phyloP scores from a whole-genome alignment of 2,888 invertebrate species.

The Amphiduros pacificus region DNA sequence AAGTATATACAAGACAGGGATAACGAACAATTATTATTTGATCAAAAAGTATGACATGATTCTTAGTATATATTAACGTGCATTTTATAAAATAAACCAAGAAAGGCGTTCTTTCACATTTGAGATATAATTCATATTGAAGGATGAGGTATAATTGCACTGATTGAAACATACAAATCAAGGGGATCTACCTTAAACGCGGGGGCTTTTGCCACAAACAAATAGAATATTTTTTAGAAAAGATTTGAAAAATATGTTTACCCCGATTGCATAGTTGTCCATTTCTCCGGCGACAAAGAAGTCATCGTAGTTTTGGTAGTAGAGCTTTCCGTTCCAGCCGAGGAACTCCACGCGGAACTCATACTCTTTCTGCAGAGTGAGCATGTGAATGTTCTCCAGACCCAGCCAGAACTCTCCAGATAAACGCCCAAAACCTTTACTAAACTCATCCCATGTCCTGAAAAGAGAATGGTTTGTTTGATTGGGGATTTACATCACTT shows the following conservation, averaged over 20 bases:
- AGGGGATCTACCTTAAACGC: neutral
- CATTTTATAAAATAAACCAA: too few relatives aligned
- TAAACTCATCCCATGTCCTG: conserved; percentile 79
- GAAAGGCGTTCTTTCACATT: too few relatives aligned
- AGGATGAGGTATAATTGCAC: too few relatives aligned
- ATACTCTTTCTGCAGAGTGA: conserved; percentile 63
- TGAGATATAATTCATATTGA: too few relatives aligned
- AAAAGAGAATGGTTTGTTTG: conserved; percentile 9
- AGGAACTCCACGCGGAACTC: conserved; percentile 28
- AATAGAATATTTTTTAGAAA: neutral
- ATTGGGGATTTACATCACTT: too few relatives aligned
- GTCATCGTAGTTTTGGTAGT: conserved; percentile 24
- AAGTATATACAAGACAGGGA: too few relatives aligned
- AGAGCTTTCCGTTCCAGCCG: conserved; percentile 30
- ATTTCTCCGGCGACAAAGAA: conserved; percentile 22
- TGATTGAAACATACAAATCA: too few relatives aligned
- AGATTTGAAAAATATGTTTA: neutral
- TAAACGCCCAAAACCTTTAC: conserved; percentile 74
- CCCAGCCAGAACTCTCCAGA: conserved; percentile 83
- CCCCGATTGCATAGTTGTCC: conserved; percentile 9
- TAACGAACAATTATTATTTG: too few relatives aligned
- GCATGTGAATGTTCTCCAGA: conserved; percentile 75
- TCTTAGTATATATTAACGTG: too few relatives aligned
- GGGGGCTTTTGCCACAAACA: neutral
- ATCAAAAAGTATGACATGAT: too few relatives aligned